These are phyloP conservation scores for Doris montereyensis DNA, from an alignment of 2,888 invertebrate genomes.

Conservation along the genomic window DNA sequence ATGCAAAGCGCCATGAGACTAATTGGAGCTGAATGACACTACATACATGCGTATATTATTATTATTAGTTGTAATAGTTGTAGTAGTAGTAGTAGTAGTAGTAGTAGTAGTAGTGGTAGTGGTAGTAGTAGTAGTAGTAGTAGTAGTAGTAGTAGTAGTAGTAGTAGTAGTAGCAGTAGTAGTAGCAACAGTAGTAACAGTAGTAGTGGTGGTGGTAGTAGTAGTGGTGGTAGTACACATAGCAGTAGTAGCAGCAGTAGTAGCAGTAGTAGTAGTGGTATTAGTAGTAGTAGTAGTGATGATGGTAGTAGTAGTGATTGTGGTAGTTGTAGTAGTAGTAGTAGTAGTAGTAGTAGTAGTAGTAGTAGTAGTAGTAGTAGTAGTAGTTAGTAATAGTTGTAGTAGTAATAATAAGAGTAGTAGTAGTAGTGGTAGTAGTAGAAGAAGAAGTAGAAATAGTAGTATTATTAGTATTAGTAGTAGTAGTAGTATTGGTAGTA, in stretches of 20 bases:
- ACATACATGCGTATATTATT: too few relatives aligned
- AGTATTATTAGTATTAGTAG: too few relatives aligned
- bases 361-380: neutral
- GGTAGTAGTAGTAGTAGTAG: neutral
- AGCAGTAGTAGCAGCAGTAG: too few relatives aligned
- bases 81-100: neutral
- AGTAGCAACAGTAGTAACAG: neutral
- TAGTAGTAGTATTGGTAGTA: too few relatives aligned
- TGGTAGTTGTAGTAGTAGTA: too few relatives aligned
- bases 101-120: neutral
- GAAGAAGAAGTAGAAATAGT: constrained; percentile 8
- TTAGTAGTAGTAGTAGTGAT: constrained; percentile 49
- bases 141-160: neutral
- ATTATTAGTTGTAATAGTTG: constrained; percentile 1
- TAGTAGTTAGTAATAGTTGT: too few relatives aligned
- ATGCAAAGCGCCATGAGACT: too few relatives aligned
- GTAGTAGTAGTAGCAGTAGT: neutral
- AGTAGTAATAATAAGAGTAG: too few relatives aligned
- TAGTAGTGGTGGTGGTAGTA: neutral
- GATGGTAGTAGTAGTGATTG: neutral
- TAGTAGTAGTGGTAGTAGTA: too few relatives aligned
- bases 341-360: neutral
- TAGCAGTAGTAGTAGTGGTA: too few relatives aligned
- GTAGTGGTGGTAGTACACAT: too few relatives aligned
- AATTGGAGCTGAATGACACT: too few relatives aligned